phyloP scores from a whole-genome alignment of 2,888 invertebrate genomes.

The Drosophila infuscata region DNA sequence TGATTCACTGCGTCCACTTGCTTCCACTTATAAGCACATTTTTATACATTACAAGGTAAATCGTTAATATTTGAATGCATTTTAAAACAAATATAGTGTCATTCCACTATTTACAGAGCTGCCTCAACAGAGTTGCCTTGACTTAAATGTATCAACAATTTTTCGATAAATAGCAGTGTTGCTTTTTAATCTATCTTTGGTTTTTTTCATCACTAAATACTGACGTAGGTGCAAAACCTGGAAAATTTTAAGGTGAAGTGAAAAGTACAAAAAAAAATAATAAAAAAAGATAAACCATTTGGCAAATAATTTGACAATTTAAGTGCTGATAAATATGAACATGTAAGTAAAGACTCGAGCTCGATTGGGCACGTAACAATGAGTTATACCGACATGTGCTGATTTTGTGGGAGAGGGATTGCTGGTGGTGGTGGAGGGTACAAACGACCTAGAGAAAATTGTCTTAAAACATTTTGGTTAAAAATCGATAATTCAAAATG shows the following conservation, averaged over 20 bases:
- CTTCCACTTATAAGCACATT: too few relatives aligned
- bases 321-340: constrained; percentile 53
- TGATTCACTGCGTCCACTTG: too few relatives aligned
- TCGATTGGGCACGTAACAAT: neutral
- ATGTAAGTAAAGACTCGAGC: constrained; percentile 51
- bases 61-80: neutral
- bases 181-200: constrained; percentile 8
- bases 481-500: constrained; percentile 79
- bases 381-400: constrained; percentile 25
- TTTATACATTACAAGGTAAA: neutral
- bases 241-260: constrained; percentile 72
- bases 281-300: constrained; percentile 48
- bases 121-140: constrained; percentile 11
- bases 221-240: constrained; percentile 71
- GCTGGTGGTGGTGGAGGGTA: constrained; percentile 2
- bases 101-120: neutral
- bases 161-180: constrained; percentile 6
- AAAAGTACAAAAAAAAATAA: constrained; percentile 64
- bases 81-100: neutral
- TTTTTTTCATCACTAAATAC: constrained; percentile 41
- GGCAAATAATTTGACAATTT: constrained; percentile 53
- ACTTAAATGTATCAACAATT: constrained; percentile 12
- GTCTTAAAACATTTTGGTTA: constrained; percentile 41
- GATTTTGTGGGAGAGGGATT: neutral
- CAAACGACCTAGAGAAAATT: constrained; percentile 15